A percentile compares a stretch with the other conserved stretches of the same genome.
These are phyloP conservation scores for Subanguina moxae DNA, from an alignment of 1,140 invertebrate species.

Conservation along the genomic window DNA sequence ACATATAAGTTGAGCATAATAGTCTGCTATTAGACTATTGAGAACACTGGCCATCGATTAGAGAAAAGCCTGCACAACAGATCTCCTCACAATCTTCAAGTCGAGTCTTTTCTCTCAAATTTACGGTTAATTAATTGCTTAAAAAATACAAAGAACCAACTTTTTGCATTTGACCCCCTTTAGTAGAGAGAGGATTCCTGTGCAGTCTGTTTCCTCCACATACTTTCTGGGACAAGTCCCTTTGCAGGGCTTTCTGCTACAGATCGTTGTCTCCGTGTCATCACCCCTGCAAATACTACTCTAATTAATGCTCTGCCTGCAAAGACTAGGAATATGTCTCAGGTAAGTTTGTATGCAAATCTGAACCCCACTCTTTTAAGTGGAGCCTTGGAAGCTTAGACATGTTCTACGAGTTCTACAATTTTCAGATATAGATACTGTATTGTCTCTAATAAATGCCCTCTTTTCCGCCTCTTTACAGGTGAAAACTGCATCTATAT, in stretches of 20 bases:
- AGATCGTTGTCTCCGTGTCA: slow-evolving; percentile 52
- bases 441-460: no score
- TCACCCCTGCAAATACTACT: slow-evolving; percentile 41
- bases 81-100: slow-evolving; percentile 49
- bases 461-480: no score
- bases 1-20: no score
- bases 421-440: no score
- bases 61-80: slow-evolving; percentile 49
- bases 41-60: slow-evolving; percentile 13
- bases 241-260: slow-evolving; percentile 48
- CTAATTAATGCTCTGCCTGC: no score
- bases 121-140: slow-evolving; percentile 8
- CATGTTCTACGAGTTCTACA: no score
- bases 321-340: no score
- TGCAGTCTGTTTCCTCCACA: slow-evolving; percentile 37
- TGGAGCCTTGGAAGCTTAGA: no score
- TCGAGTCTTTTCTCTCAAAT: slow-evolving; percentile 35
- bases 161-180: slow-evolving; percentile 44
- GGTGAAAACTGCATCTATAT: no score
- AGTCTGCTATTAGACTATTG: background rate
- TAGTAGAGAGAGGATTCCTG: slow-evolving; percentile 46
- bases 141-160: slow-evolving; percentile 14
- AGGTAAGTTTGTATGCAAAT: no score
- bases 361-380: no score
- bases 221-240: slow-evolving; percentile 53